Evolutionary conservation across 2,113 vertebrate genomes (phyloP).

Genomic region (Camarhynchus parvulus): DNA sequence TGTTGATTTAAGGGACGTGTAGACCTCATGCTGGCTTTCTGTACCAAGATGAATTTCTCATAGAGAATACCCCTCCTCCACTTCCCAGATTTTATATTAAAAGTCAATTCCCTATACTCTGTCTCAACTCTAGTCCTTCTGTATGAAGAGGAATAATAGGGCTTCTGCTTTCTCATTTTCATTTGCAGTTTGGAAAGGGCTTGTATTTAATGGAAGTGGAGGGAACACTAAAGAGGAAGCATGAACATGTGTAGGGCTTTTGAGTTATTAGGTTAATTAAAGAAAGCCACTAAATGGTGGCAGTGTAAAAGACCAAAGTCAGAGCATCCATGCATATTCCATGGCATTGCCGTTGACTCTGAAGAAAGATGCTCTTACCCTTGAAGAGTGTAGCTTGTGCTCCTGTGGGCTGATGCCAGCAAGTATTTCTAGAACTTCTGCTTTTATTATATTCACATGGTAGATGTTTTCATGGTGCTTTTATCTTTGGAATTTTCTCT

Average conservation of each 20-base stretch:
- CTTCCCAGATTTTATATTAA: constrained; percentile 2
- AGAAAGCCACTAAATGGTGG: neutral
- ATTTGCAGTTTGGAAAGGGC: neutral
- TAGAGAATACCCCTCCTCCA: neutral
- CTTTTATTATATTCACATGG: neutral
- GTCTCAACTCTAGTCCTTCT: neutral
- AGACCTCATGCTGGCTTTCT: constrained; percentile 51
- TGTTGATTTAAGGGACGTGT: constrained; percentile 52
- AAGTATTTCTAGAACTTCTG: neutral
- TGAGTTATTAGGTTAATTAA: neutral
- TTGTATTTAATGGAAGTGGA: neutral
- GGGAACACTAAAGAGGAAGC: neutral
- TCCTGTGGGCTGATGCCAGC: neutral
- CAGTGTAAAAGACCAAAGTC: neutral
- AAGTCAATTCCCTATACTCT: neutral
- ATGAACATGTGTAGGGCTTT: neutral
- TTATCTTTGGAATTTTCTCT: neutral
- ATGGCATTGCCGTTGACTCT: neutral
- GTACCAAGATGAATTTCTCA: constrained; percentile 7
- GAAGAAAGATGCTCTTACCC: neutral
- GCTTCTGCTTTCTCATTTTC: neutral
- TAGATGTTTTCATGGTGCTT: neutral
- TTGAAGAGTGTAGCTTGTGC: neutral
- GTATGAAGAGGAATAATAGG: neutral
- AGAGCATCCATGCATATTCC: neutral